Conservation (phyloP, 2,888 invertebrate species). For the Amiota communis region DNA sequence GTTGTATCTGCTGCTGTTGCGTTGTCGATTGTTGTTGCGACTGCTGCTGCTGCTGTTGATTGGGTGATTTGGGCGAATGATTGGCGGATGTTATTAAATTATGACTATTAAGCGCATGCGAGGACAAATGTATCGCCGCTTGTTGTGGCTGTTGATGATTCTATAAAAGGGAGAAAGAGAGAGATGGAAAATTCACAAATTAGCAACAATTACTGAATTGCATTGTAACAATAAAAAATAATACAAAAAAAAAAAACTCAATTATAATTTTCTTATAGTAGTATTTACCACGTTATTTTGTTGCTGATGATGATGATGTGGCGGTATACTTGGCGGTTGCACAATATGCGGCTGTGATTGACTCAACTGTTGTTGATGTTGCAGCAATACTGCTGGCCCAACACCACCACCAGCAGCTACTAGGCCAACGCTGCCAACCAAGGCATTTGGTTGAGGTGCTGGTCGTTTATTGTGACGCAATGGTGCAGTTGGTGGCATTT, state of each 20-base stretch:
- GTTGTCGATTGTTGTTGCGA: constrained; percentile 49
- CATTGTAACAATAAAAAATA: neutral
- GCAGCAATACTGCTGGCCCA: constrained; percentile 48
- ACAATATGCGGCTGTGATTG: constrained; percentile 73
- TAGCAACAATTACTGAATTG: constrained; percentile 34
- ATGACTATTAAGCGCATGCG: constrained; percentile 74
- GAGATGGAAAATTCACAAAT: constrained; percentile 8
- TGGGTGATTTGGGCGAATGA: constrained; percentile 73
- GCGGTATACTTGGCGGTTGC: constrained; percentile 70
- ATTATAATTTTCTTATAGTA: constrained; percentile 10
- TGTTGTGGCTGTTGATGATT: constrained; percentile 65
- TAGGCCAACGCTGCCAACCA: constrained; percentile 50
- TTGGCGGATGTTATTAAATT: constrained; percentile 71
- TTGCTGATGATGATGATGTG: constrained; percentile 65
- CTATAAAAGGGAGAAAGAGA: constrained; percentile 51
- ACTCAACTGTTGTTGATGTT: constrained; percentile 71
- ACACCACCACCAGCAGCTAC: constrained; percentile 41
- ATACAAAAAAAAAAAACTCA: constrained; percentile 18
- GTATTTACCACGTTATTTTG: constrained; percentile 63
- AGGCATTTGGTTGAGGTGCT: constrained; percentile 71
- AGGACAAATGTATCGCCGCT: constrained; percentile 70
- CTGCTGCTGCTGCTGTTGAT: constrained; percentile 65
- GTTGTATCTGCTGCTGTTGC: constrained; percentile 60
- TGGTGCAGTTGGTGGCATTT: constrained; percentile 74
- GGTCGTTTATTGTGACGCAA: constrained; percentile 74